Conservation (phyloP, 1,140 invertebrate species). For the Drosophila nasuta region DNA sequence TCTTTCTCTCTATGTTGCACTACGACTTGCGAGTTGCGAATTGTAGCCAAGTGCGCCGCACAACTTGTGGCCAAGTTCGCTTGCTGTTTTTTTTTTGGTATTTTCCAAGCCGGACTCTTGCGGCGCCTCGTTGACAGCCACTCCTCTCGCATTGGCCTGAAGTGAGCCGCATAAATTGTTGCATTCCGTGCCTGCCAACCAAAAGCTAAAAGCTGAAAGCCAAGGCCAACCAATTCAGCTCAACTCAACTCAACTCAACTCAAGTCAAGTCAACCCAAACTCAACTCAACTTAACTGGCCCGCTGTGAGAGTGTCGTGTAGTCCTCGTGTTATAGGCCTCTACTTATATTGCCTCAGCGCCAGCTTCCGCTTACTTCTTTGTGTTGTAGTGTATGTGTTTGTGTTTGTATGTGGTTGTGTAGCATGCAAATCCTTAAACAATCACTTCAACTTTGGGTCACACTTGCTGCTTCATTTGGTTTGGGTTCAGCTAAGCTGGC, state of each 20-base stretch:
- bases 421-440: conserved; percentile 62
- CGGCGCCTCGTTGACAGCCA: conserved; percentile 50
- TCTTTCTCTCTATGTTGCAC: too few relatives aligned
- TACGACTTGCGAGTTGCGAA: too few relatives aligned
- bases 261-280: too few relatives aligned
- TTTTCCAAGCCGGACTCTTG: conserved; percentile 16
- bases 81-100: neutral
- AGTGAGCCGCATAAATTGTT: conserved; percentile 53
- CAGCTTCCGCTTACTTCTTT: conserved; percentile 2
- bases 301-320: conserved; percentile 9
- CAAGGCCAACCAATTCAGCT: neutral
- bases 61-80: too few relatives aligned
- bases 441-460: conserved; percentile 50
- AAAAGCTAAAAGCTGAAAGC: conserved; percentile 4
- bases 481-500: neutral
- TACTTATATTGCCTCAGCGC: conserved; percentile 8
- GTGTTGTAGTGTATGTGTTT: conserved; percentile 10
- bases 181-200: conserved; percentile 19
- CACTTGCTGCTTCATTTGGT: conserved; percentile 18
- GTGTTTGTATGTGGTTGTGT: conserved; percentile 31
- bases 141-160: conserved; percentile 41
- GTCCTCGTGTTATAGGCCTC: conserved; percentile 8
- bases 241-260: too few relatives aligned
- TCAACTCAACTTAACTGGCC: neutral
- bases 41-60: too few relatives aligned